Conservation (phyloP, 1,140 invertebrate genomes). For the Tetramorium alpestre region DNA sequence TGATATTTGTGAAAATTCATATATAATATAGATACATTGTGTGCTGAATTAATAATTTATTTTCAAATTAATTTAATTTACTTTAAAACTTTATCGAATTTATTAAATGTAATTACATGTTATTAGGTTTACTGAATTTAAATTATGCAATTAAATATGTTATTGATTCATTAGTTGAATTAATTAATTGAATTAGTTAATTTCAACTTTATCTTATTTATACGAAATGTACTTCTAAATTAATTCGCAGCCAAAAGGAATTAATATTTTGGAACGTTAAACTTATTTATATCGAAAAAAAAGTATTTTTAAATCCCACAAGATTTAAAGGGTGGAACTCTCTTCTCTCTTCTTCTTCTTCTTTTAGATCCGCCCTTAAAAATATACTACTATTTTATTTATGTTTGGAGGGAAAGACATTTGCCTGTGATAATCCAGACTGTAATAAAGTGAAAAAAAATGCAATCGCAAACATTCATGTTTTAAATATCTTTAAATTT, state of each 20-base stretch:
- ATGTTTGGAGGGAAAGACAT: conserved; percentile 11
- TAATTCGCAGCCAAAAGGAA: background rate
- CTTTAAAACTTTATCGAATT: background rate
- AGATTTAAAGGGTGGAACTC: background rate
- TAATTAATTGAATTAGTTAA: background rate
- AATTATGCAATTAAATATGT: background rate
- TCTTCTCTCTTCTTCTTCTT: background rate
- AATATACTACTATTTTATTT: conserved; percentile 7
- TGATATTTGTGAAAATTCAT: background rate
- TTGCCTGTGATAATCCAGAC: conserved; percentile 18
- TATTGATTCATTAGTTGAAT: background rate
- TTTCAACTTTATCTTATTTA: background rate
- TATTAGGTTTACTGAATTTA: background rate
- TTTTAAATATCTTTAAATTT: conserved; percentile 23
- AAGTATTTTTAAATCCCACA: background rate
- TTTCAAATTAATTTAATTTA: background rate
- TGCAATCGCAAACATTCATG: background rate
- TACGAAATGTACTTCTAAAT: background rate
- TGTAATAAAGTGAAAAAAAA: background rate
- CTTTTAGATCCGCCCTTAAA: conserved; percentile 9
- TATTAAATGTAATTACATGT: background rate
- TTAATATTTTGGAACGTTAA: background rate
- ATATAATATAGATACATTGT: background rate
- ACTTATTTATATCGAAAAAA: background rate
- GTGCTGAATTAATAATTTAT: background rate